Base-by-base conservation (phyloP, 64 coral and sea anemone genomes). In the Dendronephthya gigantea region DNA sequence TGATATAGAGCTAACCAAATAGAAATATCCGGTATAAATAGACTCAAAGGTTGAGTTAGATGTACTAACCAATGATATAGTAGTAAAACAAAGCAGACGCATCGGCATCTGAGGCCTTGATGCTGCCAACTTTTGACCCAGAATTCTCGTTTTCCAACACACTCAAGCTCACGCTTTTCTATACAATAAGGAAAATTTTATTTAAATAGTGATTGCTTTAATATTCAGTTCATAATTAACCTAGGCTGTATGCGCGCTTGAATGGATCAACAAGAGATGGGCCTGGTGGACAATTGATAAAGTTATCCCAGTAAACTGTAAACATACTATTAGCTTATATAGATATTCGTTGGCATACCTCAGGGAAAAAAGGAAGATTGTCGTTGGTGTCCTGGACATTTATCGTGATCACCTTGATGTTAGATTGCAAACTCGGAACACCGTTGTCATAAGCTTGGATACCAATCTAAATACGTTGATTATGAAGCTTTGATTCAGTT, bases 391-490 rank as follows among this genome's bases (percentile, higher is more conserved):
- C 90, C 45, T 22, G 83, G 33, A 94, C 83, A 23, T 69, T 48
- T 49, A 94, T 74, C 33, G 90, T 94, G 23, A 94, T 85, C 4
- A 87, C 88, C 10, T 88, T 85, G 22, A 83, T 83, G 39, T 84
- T 79, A 38, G 92, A 94, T 1, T 79, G 72, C 35, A 84, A 65
- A 9, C 85, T 68, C 23, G 84, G 51, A 72, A 35, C 66, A 84
- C 92, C 92, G 29, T 82, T 70, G 56, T 94, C 92, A 33, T 85
- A 70, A 22, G 89, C 92, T 82, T 94, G 70, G 6, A 94, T 90
- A 12, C 88, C 85, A 22, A 94, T 86, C 92, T 94, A 17, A 79
- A 79, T 16, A 62, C 0, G 25, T 7, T 23, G 17, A 62, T 12
- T 62, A 62, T 62, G 0, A 2, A 23, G 19, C 25, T 27, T n/a